A percentile compares a stretch with the other conserved stretches of the same genome.
These are phyloP conservation scores for Brachypterus glaber DNA, from an alignment of 2,888 invertebrate species.

Conservation along the genomic window DNA sequence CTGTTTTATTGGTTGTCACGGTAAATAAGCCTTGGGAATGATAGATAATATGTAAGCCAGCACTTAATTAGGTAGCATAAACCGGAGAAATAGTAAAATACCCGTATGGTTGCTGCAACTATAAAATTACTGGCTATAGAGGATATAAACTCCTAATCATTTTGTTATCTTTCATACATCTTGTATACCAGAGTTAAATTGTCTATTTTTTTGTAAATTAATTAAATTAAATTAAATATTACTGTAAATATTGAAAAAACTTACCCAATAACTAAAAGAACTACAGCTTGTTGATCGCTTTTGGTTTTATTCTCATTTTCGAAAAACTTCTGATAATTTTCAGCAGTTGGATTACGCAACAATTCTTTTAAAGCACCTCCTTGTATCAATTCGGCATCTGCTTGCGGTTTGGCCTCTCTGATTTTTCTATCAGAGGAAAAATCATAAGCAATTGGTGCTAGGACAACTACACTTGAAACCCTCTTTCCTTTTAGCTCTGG, in stretches of 20 bases:
- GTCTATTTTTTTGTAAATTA: too few species aligned
- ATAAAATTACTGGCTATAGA: too few species aligned
- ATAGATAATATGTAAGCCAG: too few species aligned
- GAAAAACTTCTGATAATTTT: conserved; percentile 73
- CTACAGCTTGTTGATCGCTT: conserved; percentile 68
- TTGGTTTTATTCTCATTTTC: conserved; percentile 66
- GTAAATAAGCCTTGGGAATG: too few species aligned
- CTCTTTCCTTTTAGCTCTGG: conserved; percentile 64
- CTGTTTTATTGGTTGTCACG: too few species aligned
- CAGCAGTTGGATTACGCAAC: conserved; percentile 62
- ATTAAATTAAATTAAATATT: not conserved
- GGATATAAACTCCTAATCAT: too few species aligned
- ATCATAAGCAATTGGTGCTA: conserved; percentile 73
- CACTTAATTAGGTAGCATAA: too few species aligned
- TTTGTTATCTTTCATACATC: too few species aligned
- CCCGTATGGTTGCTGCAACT: too few species aligned
- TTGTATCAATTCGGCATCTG: conserved; percentile 34
- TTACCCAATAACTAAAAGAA: conserved; percentile 74
- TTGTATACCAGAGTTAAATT: too few species aligned
- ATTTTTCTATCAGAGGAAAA: conserved; percentile 45
- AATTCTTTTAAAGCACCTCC: conserved; percentile 68
- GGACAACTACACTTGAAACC: conserved; percentile 76
- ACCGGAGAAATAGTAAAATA: too few species aligned
- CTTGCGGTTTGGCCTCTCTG: conserved; percentile 51
- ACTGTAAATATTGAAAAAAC: too few species aligned